Evolutionary conservation across 2,113 vertebrate species (phyloP).

Genomic region (Tiliqua scincoides): DNA sequence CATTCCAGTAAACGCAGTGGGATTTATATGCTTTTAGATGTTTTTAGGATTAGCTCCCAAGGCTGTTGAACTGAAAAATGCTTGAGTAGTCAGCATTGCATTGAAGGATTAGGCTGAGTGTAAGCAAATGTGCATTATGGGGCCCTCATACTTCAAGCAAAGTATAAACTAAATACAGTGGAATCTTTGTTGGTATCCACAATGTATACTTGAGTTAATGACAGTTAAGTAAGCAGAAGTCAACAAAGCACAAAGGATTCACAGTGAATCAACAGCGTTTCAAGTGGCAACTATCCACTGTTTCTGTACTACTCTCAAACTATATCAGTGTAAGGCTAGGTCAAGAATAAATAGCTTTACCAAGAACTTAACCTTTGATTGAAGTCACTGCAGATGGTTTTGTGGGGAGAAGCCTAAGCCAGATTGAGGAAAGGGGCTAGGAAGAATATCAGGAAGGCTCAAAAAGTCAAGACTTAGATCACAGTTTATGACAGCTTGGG

Average conservation of each 20-base stretch:
- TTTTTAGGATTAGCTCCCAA: background rate
- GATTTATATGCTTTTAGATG: background rate
- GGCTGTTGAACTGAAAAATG: slow-evolving; percentile 1
- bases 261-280: background rate
- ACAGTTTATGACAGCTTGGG: background rate
- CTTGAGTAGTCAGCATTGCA: background rate
- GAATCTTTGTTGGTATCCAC: background rate
- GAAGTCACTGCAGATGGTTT: background rate
- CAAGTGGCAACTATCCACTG: background rate
- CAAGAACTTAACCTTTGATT: background rate
- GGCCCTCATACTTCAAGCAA: background rate
- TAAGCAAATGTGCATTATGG: slow-evolving; percentile 11
- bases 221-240: slow-evolving; percentile 10
- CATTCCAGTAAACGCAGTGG: background rate
- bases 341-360: background rate
- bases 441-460: background rate
- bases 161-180: background rate
- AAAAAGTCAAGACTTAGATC: background rate
- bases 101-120: background rate
- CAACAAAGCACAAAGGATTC: background rate
- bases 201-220: slow-evolving; percentile 2
- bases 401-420: background rate
- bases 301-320: background rate
- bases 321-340: background rate
- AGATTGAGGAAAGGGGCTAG: background rate